Conservation (phyloP, 2,797 vertebrate genomes). For the Siniperca obscura region DNA sequence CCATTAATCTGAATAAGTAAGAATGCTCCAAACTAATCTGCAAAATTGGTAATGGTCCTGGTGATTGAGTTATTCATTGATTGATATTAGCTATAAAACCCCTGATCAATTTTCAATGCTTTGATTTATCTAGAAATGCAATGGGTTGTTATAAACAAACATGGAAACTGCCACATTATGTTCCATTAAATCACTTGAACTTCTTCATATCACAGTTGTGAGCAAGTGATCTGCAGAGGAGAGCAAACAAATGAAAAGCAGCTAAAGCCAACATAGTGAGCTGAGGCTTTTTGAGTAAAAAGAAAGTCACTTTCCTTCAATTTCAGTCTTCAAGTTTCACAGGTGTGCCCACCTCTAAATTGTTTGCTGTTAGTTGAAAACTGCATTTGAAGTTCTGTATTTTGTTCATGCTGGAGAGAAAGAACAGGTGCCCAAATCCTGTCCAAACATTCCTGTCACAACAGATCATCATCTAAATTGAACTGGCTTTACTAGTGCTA, state of each 20-base stretch:
- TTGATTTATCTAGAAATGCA: too few relatives aligned
- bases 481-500: not conserved
- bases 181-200: not conserved
- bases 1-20: not conserved
- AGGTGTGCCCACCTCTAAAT: not conserved
- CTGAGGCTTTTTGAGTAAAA: not conserved
- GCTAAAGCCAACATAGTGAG: not conserved
- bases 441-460: not conserved
- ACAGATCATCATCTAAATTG: not conserved
- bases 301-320: not conserved
- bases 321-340: not conserved
- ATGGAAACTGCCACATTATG: not conserved
- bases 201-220: not conserved
- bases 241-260: not conserved
- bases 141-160: not conserved
- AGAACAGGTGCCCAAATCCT: too few relatives aligned
- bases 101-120: not conserved
- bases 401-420: not conserved
- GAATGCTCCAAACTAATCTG: not conserved
- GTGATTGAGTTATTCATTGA: not conserved
- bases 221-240: not conserved
- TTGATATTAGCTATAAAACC: not conserved
- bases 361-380: not conserved
- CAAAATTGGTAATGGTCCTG: not conserved
- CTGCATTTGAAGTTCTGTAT: too few relatives aligned